Conservation (phyloP, 2,888 invertebrate genomes). For the Phania funesta region DNA sequence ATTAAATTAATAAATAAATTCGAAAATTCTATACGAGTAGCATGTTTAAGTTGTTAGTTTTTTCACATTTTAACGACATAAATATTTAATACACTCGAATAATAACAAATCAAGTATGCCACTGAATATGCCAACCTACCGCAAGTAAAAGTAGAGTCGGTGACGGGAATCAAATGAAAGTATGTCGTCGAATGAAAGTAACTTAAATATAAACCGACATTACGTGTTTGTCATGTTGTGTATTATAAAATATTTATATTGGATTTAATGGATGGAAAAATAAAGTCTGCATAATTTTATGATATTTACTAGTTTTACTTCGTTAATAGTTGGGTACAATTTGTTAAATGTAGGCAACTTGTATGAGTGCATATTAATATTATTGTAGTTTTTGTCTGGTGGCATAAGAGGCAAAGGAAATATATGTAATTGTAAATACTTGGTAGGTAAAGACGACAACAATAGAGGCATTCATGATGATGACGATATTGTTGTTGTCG, state of each 20-base stretch:
- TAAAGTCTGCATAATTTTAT: conserved; percentile 58
- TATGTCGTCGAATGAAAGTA: conserved; percentile 44
- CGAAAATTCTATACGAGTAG: too few relatives aligned
- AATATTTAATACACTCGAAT: conserved; percentile 3
- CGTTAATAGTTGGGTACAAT: conserved; percentile 30
- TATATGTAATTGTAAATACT: conserved; percentile 55
- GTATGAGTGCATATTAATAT: conserved; percentile 50
- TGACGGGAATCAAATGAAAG: conserved; percentile 7
- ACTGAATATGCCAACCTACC: conserved; percentile 17
- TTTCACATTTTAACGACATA: not conserved
- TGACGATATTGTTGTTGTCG: not conserved
- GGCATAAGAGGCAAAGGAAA: conserved; percentile 59
- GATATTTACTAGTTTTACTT: conserved; percentile 34
- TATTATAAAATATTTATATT: conserved; percentile 65
- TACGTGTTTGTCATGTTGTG: conserved; percentile 64
- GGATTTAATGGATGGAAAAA: conserved; percentile 53
- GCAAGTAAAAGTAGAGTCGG: conserved; percentile 29
- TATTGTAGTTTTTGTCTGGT: conserved; percentile 29
- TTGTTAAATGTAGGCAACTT: conserved; percentile 46
- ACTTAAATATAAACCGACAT: conserved; percentile 51
- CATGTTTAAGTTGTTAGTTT: not conserved
- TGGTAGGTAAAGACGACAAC: conserved; percentile 58
- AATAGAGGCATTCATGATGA: conserved; percentile 38
- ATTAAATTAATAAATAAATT: too few relatives aligned
- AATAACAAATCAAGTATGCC: conserved; percentile 5